These are phyloP conservation scores for Cynaeus angustus DNA, from an alignment of 2,888 invertebrate species.

Conservation along the genomic window DNA sequence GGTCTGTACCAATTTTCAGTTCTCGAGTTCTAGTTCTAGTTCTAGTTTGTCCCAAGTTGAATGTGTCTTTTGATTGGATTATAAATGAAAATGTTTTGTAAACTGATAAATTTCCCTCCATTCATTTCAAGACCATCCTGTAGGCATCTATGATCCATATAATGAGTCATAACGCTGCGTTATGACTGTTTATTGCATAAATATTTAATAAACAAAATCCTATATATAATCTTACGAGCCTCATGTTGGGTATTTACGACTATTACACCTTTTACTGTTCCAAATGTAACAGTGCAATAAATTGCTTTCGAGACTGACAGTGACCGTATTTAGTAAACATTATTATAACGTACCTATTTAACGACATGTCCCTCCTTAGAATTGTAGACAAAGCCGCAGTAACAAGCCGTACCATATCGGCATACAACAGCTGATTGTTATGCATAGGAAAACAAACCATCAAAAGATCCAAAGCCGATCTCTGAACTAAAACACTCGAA, in stretches of 20 bases:
- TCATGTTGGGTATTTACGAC: neutral
- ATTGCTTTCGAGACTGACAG: neutral
- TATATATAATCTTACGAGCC: neutral
- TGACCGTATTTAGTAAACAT: conserved; percentile 19
- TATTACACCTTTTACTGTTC: neutral
- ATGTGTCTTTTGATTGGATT: too few relatives aligned
- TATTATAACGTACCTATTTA: conserved; percentile 78
- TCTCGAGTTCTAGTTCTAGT: too few relatives aligned
- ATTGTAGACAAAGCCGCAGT: conserved; percentile 84
- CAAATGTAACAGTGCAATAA: conserved; percentile 2
- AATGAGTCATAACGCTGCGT: neutral
- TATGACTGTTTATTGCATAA: neutral
- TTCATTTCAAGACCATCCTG: too few relatives aligned
- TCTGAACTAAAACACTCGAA: conserved; percentile 86
- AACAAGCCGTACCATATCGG: conserved; percentile 82
- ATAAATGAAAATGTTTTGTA: too few relatives aligned
- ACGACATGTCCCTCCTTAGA: conserved; percentile 89
- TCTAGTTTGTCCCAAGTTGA: too few relatives aligned
- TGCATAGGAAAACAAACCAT: conserved; percentile 89
- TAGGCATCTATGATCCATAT: neutral
- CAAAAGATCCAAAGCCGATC: conserved; percentile 88
- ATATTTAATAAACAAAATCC: neutral
- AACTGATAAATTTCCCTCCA: too few relatives aligned
- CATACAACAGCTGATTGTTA: conserved; percentile 79
- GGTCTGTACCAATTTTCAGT: too few relatives aligned